A percentile compares a stretch with the other conserved stretches of the same genome.
Evolutionary conservation across 1,140 invertebrate genomes (phyloP).

Genomic region (Drosophila chauvacae): DNA sequence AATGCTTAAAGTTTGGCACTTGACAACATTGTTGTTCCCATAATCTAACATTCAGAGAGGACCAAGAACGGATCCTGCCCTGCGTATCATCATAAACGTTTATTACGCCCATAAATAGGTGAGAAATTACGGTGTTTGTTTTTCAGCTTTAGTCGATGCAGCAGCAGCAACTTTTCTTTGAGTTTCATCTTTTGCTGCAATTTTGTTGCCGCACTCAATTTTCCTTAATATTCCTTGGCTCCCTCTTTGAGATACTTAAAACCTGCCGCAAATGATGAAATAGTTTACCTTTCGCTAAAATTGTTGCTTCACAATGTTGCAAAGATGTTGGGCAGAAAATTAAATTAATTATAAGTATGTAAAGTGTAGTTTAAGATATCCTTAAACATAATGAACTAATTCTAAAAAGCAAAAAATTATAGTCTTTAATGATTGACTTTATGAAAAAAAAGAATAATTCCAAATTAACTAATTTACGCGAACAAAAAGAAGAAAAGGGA

Average conservation of each 20-base stretch:
- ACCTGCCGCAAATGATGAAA: conserved; percentile 32
- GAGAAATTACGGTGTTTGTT: conserved; percentile 77
- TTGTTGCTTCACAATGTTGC: conserved; percentile 4
- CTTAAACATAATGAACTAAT: not conserved
- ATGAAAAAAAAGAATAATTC: conserved; percentile 15
- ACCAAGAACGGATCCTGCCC: conserved; percentile 1
- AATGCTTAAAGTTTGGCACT: conserved; percentile 55
- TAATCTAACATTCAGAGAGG: conserved; percentile 30
- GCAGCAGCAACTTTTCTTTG: conserved; percentile 25
- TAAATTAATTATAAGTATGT: not conserved
- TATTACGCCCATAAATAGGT: conserved; percentile 79
- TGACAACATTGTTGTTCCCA: conserved; percentile 57
- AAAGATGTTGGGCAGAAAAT: not conserved
- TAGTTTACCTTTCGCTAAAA: not conserved
- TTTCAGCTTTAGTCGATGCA: conserved; percentile 33
- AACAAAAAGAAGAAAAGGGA: conserved; percentile 31
- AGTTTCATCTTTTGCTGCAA: conserved; percentile 47
- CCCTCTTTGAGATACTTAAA: conserved; percentile 32
- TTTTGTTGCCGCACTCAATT: conserved; percentile 68
- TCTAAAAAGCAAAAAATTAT: not conserved
- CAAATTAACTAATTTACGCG: conserved; percentile 56
- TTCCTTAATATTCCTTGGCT: conserved; percentile 65
- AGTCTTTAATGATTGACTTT: not conserved
- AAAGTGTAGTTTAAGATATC: not conserved
- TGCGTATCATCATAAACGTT: conserved; percentile 77